These are phyloP conservation scores for Cololabis saira DNA, from an alignment of 2,113 vertebrate species.

Conservation along the genomic window DNA sequence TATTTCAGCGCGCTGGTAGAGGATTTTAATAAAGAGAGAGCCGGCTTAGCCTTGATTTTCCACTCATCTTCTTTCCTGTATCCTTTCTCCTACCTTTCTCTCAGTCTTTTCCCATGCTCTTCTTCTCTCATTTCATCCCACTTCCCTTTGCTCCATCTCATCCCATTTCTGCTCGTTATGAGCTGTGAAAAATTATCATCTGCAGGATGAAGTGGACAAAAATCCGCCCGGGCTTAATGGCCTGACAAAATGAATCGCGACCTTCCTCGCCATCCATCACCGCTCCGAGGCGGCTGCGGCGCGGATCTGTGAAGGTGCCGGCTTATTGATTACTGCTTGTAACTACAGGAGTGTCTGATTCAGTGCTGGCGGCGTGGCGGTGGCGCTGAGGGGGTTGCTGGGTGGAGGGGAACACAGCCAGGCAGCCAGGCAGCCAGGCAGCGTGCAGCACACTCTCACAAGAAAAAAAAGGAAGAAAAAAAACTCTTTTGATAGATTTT, in stretches of 20 bases:
- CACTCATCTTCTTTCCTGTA: slow-evolving; percentile 15
- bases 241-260: slow-evolving; percentile 99
- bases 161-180: slow-evolving; percentile 71
- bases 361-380: slow-evolving; percentile 88
- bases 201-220: slow-evolving; percentile 91
- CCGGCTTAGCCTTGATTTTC: background rate
- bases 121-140: slow-evolving; percentile 39
- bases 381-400: slow-evolving; percentile 22
- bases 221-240: slow-evolving; percentile 95
- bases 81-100: slow-evolving; percentile 22
- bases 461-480: slow-evolving; percentile 42
- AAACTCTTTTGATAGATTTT: slow-evolving; percentile 99
- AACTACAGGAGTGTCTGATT: slow-evolving; percentile 98
- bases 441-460: slow-evolving; percentile 88
- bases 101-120: slow-evolving; percentile 42
- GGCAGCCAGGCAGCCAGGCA: slow-evolving; percentile 91
- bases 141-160: slow-evolving; percentile 32
- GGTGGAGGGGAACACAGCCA: slow-evolving; percentile 85
- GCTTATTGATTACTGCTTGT: slow-evolving; percentile 99
- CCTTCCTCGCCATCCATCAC: slow-evolving; percentile 98
- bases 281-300: slow-evolving; percentile 93
- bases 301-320: slow-evolving; percentile 98
- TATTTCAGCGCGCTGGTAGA: slow-evolving; percentile 5
- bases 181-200: slow-evolving; percentile 94
- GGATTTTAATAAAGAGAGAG: slow-evolving; percentile 7